These are phyloP conservation scores for Leptodactylus fallax DNA, from an alignment of 2,797 vertebrate genomes.

Conservation along the genomic window DNA sequence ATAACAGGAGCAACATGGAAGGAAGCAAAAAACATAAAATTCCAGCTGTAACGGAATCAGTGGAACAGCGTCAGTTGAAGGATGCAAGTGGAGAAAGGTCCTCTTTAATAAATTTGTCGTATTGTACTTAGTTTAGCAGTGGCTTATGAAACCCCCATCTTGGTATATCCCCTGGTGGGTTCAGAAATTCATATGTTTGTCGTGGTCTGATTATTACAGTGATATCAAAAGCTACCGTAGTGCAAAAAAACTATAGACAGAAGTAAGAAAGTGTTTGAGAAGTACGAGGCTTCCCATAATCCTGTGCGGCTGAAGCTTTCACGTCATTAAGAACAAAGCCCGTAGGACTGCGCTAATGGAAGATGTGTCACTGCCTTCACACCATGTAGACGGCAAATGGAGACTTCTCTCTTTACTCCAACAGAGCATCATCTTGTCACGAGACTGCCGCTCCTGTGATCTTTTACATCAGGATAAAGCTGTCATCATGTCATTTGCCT, in stretches of 20 bases:
- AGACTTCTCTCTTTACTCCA: background rate
- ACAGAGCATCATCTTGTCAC: background rate
- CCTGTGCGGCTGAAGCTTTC: background rate
- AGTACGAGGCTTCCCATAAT: background rate
- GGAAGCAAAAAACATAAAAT: too few relatives aligned
- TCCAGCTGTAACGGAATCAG: too few relatives aligned
- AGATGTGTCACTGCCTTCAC: conserved; percentile 24
- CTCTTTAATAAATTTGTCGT: too few relatives aligned
- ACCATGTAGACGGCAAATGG: conserved; percentile 5
- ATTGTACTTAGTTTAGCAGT: too few relatives aligned
- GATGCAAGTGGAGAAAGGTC: too few relatives aligned
- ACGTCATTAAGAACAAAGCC: conserved; percentile 10
- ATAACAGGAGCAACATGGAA: too few relatives aligned
- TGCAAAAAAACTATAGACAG: background rate
- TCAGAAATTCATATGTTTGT: too few relatives aligned
- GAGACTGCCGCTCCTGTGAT: conserved; percentile 3
- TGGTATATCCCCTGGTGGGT: too few relatives aligned
- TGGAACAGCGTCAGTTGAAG: too few relatives aligned
- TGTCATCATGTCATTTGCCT: background rate
- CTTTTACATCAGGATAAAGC: background rate
- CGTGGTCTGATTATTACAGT: background rate
- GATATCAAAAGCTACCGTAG: background rate
- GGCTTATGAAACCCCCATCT: too few relatives aligned
- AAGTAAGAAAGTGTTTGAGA: background rate
- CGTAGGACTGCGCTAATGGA: conserved; percentile 2